phyloP scores from a whole-genome alignment of 2,888 invertebrate genomes.

The Altica lythri region DNA sequence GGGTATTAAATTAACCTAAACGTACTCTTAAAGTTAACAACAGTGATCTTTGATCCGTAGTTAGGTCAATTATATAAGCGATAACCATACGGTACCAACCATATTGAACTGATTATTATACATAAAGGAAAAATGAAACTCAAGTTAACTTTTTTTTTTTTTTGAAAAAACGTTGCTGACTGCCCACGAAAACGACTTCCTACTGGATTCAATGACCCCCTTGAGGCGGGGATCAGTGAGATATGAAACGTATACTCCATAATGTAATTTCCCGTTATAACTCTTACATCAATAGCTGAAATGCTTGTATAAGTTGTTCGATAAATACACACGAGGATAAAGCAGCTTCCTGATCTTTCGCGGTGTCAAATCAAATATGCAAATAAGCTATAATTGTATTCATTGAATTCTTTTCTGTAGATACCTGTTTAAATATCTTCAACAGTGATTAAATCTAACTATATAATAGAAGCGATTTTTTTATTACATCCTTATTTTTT shows the following conservation, averaged over 20 bases:
- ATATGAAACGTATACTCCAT: conserved; percentile 41
- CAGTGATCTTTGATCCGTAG: conserved; percentile 7
- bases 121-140: conserved; percentile 10
- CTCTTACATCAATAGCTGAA: conserved; percentile 34
- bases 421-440: too few relatives aligned
- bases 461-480: too few relatives aligned
- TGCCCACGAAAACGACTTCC: conserved; percentile 46
- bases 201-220: conserved; percentile 50
- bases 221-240: conserved; percentile 42
- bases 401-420: too few relatives aligned
- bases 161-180: conserved; percentile 34
- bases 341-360: conserved; percentile 14
- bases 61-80: conserved; percentile 9
- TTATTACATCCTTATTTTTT: too few relatives aligned
- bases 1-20: too few relatives aligned
- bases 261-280: conserved; percentile 42
- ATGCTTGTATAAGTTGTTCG: conserved; percentile 23
- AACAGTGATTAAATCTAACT: too few relatives aligned
- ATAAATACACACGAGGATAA: conserved; percentile 18
- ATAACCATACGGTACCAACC: conserved; percentile 9
- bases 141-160: conserved; percentile 22
- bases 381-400: too few relatives aligned
- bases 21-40: conserved; percentile 2
- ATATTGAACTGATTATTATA: conserved; percentile 26
- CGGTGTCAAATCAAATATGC: too few relatives aligned